Evolutionary conservation across 2,888 invertebrate genomes (phyloP), one percentile per base, ranked within the genome.

Genomic region (Meiosimyza decipiens): DNA sequence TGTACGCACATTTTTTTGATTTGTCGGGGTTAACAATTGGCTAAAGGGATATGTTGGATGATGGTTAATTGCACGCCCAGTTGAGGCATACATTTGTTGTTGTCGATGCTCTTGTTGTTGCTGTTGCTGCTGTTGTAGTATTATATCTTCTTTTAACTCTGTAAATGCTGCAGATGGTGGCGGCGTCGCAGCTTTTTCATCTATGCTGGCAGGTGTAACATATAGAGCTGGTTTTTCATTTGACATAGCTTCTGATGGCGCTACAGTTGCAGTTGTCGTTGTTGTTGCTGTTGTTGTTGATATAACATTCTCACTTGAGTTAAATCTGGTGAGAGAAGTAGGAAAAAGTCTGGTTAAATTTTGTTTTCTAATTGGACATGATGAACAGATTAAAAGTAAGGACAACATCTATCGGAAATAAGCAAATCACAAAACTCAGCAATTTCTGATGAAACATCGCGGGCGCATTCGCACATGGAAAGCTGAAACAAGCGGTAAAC

Each of bases 31-130:
- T 62, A 85, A 80, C 55, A 85, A 78, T 78, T 84, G 85, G 9
- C 84, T 82, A 77, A 86, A 85, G 16, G 84, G 84, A 82, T 84
- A 85, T n/a, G 78, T 79, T 28, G 82, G 79, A 50, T 80, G 82
- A 77, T 83, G 82, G 76, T 85, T 84, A 22, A 83, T 81, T 50
- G 86, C 84, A 49, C 87, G 86, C 71, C 86, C 87, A 6, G 84
- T 84, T 54, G 84, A 82, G 7, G 79, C 81, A 71, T 68, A 55
- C 65, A 68, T 71, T 52, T 76, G 77, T 71, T 65, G 76, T 55
- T 68, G 77, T 64, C 70, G 71, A 60, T 74, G 71, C 65, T 72
- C 72, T 60, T n/a, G 57, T 54, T 47, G 52, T 73, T 60, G 22
- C 67, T 68, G 71, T 71, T 13, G 63, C 59, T 72, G 49, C 64